These are phyloP conservation scores for Darevskia mixta DNA, from an alignment of 2,797 vertebrate genomes.

Conservation along the genomic window DNA sequence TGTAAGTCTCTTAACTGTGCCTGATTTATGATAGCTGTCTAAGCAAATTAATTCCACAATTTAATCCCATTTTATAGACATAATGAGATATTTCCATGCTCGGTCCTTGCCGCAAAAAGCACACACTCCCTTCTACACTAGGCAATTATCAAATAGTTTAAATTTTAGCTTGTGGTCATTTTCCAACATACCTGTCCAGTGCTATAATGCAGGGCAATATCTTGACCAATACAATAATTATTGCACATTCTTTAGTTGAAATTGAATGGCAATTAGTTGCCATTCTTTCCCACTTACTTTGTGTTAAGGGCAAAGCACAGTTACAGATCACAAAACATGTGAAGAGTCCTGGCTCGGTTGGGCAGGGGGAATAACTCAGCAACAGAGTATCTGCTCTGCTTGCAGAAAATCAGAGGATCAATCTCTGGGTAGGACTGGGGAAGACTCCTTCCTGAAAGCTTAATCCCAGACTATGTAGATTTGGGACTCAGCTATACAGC, in stretches of 20 bases:
- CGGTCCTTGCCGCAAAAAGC: conserved; percentile 44
- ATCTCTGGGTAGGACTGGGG: too few species aligned
- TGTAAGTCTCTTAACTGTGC: conserved; percentile 55
- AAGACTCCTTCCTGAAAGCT: too few species aligned
- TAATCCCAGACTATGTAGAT: too few species aligned
- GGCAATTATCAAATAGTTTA: conserved; percentile 37
- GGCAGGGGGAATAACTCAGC: too few species aligned
- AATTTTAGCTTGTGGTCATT: conserved; percentile 45
- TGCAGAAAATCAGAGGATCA: too few species aligned
- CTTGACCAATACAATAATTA: not conserved
- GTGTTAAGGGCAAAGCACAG: not conserved
- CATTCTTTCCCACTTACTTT: not conserved
- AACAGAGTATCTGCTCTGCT: too few species aligned
- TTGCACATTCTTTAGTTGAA: not conserved
- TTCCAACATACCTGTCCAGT: conserved; percentile 28
- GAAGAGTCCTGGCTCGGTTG: too few species aligned
- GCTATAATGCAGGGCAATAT: not conserved
- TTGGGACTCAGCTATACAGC: too few species aligned
- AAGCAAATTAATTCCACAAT: conserved; percentile 67
- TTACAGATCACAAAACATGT: conserved; percentile 33
- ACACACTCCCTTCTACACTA: conserved; percentile 39
- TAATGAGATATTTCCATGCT: conserved; percentile 53
- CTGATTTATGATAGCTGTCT: conserved; percentile 70
- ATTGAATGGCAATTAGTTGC: not conserved
- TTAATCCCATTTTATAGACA: conserved; percentile 60